Percentiles rank a stretch among this genome's conserved stretches.
Conservation (phyloP, 2,797 vertebrate genomes). For the Halcyon smyrnensis region DNA sequence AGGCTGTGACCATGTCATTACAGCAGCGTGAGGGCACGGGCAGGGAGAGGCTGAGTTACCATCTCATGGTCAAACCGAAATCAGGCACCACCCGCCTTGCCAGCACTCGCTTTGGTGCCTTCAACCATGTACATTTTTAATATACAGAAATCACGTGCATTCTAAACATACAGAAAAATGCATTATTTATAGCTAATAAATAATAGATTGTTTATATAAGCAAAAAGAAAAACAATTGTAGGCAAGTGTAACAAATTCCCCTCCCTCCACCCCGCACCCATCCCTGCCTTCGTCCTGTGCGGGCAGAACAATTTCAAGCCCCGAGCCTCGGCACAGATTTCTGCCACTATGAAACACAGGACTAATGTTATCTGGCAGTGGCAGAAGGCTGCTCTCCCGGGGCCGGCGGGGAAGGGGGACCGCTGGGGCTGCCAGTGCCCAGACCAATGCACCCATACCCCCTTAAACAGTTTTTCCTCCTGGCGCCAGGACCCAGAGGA, state of each 20-base stretch:
- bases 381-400: constrained; percentile 59
- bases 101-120: constrained; percentile 10
- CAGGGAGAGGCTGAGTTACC: constrained; percentile 13
- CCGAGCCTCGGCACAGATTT: constrained; percentile 58
- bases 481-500: not conserved
- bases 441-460: not conserved
- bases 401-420: not conserved
- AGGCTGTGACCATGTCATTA: constrained; percentile 25
- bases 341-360: constrained; percentile 60
- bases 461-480: not conserved
- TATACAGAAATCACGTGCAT: constrained; percentile 65
- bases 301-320: constrained; percentile 49
- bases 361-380: constrained; percentile 67
- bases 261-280: constrained; percentile 3
- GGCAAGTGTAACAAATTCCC: constrained; percentile 64
- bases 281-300: not conserved
- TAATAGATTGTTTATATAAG: constrained; percentile 75
- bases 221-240: constrained; percentile 68
- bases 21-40: not conserved
- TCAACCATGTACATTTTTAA: constrained; percentile 68
- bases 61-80: not conserved
- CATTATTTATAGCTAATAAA: constrained; percentile 72
- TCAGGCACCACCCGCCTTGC: not conserved
- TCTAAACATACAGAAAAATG: constrained; percentile 75
- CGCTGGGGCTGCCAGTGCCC: constrained; percentile 34